A percentile compares a stretch with the other conserved stretches of the same genome.
Conservation (phyloP, 2,888 invertebrate genomes). For the Graphium colonna region DNA sequence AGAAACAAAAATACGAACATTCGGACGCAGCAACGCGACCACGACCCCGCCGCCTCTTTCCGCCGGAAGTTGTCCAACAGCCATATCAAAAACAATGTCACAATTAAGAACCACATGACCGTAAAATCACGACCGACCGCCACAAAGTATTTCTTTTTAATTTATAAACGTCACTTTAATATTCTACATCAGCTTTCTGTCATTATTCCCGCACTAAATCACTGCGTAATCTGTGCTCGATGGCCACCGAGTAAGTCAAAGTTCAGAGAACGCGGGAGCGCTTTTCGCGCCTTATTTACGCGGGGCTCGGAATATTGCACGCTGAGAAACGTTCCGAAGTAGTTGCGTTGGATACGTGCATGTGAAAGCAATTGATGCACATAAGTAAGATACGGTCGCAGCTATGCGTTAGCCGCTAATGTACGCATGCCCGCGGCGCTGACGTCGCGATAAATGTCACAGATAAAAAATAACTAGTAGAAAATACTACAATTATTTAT, state of each 20-base stretch:
- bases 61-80: conserved; percentile 64
- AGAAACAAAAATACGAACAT: conserved; percentile 54
- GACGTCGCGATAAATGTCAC: conserved; percentile 38
- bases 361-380: conserved; percentile 48
- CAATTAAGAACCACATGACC: conserved; percentile 64
- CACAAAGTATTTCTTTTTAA: conserved; percentile 5
- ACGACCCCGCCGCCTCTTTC: conserved; percentile 50
- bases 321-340: conserved; percentile 30
- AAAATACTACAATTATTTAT: not conserved
- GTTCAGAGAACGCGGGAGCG: not conserved
- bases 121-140: conserved; percentile 36
- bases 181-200: not conserved
- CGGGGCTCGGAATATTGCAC: conserved; percentile 18
- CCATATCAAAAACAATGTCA: conserved; percentile 69
- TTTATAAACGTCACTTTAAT: conserved; percentile 6
- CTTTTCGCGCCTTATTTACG: not conserved
- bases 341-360: conserved; percentile 37
- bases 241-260: not conserved
- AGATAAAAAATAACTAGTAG: not conserved
- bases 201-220: not conserved
- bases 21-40: conserved; percentile 55
- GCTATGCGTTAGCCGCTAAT: conserved; percentile 40
- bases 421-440: conserved; percentile 39
- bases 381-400: conserved; percentile 37
- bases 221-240: not conserved